A percentile compares a stretch with the other conserved stretches of the same genome.
phyloP scores from a whole-genome alignment of 2,797 vertebrate genomes.

The Salmo trutta region DNA sequence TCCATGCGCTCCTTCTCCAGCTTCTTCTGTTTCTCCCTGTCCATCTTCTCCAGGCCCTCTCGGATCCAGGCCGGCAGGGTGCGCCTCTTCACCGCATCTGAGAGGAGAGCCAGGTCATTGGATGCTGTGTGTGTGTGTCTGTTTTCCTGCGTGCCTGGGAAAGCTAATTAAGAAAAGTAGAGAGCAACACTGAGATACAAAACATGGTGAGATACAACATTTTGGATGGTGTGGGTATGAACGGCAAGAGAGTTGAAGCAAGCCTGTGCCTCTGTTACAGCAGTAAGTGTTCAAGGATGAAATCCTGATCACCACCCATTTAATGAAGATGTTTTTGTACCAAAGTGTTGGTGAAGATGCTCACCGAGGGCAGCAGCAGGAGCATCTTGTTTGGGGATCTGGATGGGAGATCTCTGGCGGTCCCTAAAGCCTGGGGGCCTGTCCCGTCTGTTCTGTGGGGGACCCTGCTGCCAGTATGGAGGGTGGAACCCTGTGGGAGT shows the following conservation, averaged over 20 bases:
- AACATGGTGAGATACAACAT: neutral
- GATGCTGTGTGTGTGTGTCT: neutral
- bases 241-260: neutral
- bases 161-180: constrained; percentile 1
- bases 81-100: constrained; percentile 95
- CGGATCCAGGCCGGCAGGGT: constrained; percentile 98
- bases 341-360: neutral
- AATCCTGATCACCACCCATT: neutral
- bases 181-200: neutral
- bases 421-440: constrained; percentile 92
- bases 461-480: constrained; percentile 97
- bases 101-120: neutral
- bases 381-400: constrained; percentile 90
- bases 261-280: neutral
- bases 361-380: constrained; percentile 81
- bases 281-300: neutral
- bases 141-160: neutral
- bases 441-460: constrained; percentile 92
- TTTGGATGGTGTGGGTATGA: neutral
- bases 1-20: constrained; percentile 94
- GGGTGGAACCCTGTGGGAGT: constrained; percentile 89
- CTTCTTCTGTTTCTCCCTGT: constrained; percentile 97
- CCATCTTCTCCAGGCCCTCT: constrained; percentile 98
- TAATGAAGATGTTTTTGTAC: neutral
- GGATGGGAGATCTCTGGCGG: constrained; percentile 89